Percentiles rank a stretch among this genome's conserved stretches.
phyloP scores from a whole-genome alignment of 2,797 vertebrate genomes.

The Dicrostonyx torquatus region DNA sequence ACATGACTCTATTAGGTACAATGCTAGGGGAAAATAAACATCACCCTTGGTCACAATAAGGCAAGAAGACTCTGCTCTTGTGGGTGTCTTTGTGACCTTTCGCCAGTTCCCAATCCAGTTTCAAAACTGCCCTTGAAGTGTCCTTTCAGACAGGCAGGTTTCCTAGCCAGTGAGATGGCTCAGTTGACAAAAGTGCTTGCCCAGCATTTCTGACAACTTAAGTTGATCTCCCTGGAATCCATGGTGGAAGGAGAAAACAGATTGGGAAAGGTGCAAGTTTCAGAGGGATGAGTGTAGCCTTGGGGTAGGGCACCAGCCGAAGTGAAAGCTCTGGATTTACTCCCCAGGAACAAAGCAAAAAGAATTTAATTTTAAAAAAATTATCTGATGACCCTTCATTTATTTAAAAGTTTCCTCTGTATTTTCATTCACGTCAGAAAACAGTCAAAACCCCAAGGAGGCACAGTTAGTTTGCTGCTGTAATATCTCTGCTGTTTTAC shows the following conservation, averaged over 20 bases:
- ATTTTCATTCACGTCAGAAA: not conserved
- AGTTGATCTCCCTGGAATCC: not conserved
- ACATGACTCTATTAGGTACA: not conserved
- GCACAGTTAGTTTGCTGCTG: not conserved
- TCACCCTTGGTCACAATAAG: not conserved
- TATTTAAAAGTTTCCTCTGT: not conserved
- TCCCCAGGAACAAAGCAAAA: not conserved
- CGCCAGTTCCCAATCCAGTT: too few relatives aligned
- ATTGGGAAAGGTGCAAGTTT: not conserved
- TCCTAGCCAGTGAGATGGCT: not conserved
- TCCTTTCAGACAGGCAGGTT: not conserved
- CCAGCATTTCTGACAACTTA: not conserved
- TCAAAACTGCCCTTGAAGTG: not conserved
- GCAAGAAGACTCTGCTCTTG: not conserved
- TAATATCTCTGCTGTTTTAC: not conserved
- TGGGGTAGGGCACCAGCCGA: not conserved
- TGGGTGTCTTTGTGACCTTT: not conserved
- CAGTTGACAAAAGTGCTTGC: not conserved
- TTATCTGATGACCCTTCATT: not conserved
- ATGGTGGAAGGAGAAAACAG: not conserved
- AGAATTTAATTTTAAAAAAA: not conserved
- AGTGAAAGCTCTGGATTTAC: not conserved
- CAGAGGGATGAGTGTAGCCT: not conserved
- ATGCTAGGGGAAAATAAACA: not conserved
- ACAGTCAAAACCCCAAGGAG: not conserved